phyloP scores from a whole-genome alignment of 2,888 invertebrate genomes.

The Drosophila macrospina region DNA sequence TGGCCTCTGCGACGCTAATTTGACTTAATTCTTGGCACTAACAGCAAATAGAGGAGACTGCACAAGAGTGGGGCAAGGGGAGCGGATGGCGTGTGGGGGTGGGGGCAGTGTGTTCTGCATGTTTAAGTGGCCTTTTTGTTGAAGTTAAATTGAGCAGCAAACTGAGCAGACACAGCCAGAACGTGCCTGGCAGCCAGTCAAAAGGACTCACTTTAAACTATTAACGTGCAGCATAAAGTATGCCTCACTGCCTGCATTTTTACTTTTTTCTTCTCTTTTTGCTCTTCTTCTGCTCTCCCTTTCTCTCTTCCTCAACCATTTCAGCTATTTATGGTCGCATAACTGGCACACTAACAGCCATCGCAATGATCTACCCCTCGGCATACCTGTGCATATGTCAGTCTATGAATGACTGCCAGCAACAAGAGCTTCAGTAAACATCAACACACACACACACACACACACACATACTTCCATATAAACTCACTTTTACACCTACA shows the following conservation, averaged over 20 bases:
- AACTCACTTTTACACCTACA: background rate
- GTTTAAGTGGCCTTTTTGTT: constrained; percentile 72
- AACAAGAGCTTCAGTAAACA: constrained; percentile 46
- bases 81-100: too few relatives aligned
- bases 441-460: constrained; percentile 25
- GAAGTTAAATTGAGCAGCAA: constrained; percentile 76
- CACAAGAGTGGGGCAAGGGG: background rate
- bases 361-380: background rate
- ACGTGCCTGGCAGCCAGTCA: constrained; percentile 48
- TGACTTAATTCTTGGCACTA: constrained; percentile 69
- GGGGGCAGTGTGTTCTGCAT: constrained; percentile 34
- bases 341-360: constrained; percentile 70
- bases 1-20: constrained; percentile 32
- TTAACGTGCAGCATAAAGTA: constrained; percentile 52
- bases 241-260: background rate
- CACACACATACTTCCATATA: background rate
- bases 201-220: constrained; percentile 72
- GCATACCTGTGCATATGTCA: constrained; percentile 58
- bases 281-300: too few relatives aligned
- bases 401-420: constrained; percentile 64
- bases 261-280: too few relatives aligned
- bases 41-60: background rate
- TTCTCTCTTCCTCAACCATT: background rate
- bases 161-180: constrained; percentile 34
- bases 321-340: constrained; percentile 73